Evolutionary conservation across 2,888 invertebrate species (phyloP).

Genomic region (Microplitis manilae): DNA sequence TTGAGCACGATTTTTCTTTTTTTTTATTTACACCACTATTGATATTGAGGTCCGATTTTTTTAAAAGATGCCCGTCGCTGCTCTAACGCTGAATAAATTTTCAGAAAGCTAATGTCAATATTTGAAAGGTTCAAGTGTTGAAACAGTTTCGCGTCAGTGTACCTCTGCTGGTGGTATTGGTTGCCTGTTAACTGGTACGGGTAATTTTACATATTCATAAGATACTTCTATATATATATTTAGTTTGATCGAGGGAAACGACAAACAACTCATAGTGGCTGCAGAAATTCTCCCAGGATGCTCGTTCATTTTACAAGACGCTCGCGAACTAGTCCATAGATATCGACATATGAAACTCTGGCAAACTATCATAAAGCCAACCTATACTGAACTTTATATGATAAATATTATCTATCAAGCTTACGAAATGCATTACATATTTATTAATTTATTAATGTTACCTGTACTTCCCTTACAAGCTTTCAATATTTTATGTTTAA

Average conservation of each 20-base stretch:
- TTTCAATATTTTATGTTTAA: too few relatives aligned
- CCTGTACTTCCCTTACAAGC: too few relatives aligned
- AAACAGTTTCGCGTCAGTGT: conserved; percentile 61
- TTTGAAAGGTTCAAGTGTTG: conserved; percentile 59
- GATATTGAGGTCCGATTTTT: conserved; percentile 20
- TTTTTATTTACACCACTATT: not conserved
- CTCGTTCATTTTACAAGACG: conserved; percentile 12
- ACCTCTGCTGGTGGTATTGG: conserved; percentile 44
- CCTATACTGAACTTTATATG: too few relatives aligned
- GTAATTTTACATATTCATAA: conserved; percentile 66
- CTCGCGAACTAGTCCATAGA: not conserved
- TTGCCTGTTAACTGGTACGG: conserved; percentile 13
- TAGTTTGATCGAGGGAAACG: conserved; percentile 46
- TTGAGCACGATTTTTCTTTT: not conserved
- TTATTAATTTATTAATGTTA: too few relatives aligned
- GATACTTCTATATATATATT: conserved; percentile 41
- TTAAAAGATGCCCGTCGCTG: conserved; percentile 12
- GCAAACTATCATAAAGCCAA: not conserved
- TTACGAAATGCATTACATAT: too few relatives aligned
- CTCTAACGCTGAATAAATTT: conserved; percentile 56
- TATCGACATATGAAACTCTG: not conserved
- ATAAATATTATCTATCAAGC: too few relatives aligned
- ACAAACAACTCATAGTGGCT: conserved; percentile 38
- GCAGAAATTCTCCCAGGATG: conserved; percentile 43
- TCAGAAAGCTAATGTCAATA: conserved; percentile 58